These are phyloP conservation scores for Antheraea mylitta DNA, from an alignment of 1,140 invertebrate genomes.

Conservation along the genomic window DNA sequence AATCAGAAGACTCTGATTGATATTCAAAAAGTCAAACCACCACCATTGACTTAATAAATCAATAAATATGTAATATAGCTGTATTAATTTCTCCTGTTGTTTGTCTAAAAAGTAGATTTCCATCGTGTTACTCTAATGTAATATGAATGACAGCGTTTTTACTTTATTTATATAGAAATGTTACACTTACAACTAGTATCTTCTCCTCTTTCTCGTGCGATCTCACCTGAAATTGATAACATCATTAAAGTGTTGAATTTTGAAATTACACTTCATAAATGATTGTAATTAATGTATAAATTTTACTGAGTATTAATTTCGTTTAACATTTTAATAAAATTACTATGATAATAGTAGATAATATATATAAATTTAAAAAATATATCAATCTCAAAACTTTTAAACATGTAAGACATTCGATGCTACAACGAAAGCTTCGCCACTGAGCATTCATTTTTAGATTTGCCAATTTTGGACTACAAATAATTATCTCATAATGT, in stretches of 20 bases:
- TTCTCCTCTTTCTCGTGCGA: conserved; percentile 81
- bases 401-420: background rate
- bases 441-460: background rate
- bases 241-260: background rate
- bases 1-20: no score
- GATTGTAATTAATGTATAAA: background rate
- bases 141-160: no score
- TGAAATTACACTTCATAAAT: background rate
- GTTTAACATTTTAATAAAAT: background rate
- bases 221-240: conserved; percentile 77
- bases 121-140: no score
- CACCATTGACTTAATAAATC: no score
- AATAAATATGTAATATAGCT: no score
- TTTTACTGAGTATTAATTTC: background rate
- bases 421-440: conserved; percentile 8
- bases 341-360: no score
- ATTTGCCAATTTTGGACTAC: background rate
- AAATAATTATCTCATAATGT: background rate
- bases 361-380: no score
- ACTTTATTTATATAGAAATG: background rate
- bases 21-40: no score
- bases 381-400: no score
- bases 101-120: no score
- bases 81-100: no score
- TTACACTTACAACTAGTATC: conserved; percentile 81